Base-by-base conservation (phyloP, 2,888 invertebrate species). In the Hyles lineata region DNA sequence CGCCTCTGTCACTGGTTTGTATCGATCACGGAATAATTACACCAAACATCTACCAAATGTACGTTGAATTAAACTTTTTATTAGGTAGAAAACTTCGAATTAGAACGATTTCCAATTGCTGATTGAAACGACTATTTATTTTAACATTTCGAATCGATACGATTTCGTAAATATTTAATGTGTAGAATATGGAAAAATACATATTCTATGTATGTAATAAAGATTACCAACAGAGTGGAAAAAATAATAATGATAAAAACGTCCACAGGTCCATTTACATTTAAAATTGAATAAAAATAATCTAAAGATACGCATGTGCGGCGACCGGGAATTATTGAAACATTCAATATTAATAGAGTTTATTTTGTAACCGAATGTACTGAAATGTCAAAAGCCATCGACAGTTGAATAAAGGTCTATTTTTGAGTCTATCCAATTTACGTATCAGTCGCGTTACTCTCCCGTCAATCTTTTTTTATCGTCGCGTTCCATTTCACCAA, bases 401-500 rank as follows among this genome's bases (percentile, higher is more conserved):
- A 32, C 60, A 61, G 32, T 52, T 58, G 60, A n/a, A 75, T 74
- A 74, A 73, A 74, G 74, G 61, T 75, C 71, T 72, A 67, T 70
- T 67, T 70, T 72, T 61, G 72, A 73, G 70, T 69, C 67, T 73
- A 73, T 70, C 55, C 58, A 71, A 77, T 77, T 76, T 75, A 80
- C 58, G 79, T 79, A 77, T 72, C 43, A 43, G 43, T 43, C 11
- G 43, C 71, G 61, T 61, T 50, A 29, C 62, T 71, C 76, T 71
- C 70, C 70, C 74, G 72, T 78, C 69, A 58, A 62, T 62, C 73
- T 72, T 70, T 73, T 71, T 78, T 77, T 75, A 78, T 74, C 63
- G 74, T 61, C 35, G 75, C 71, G 76, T 76, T 72, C 74, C 73
- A 77, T 79, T 79, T 79, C 77, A 76, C 73, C 74, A 78, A 75